Evolutionary conservation across 2,888 invertebrate genomes (phyloP).

Genomic region (Gasteruption jaculator): DNA sequence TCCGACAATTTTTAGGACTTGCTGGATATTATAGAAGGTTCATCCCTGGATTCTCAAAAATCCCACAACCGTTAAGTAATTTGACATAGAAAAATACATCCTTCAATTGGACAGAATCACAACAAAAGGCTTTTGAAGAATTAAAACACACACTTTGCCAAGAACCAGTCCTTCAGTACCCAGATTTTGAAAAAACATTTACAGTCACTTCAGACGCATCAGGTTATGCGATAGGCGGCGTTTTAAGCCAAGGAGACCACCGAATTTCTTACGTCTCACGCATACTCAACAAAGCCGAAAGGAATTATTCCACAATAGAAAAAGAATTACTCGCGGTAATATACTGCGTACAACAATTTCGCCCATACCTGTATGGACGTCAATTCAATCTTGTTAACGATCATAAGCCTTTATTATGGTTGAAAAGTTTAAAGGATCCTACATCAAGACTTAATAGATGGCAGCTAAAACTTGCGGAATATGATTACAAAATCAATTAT

Average conservation of each 20-base stretch:
- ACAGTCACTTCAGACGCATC: not conserved
- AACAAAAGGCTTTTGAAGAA: not conserved
- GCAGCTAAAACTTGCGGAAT: no score
- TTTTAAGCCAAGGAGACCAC: not conserved
- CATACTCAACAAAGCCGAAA: not conserved
- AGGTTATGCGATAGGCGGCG: not conserved
- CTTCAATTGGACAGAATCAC: not conserved
- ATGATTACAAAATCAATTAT: no score
- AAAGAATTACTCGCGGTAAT: not conserved
- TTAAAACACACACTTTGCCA: not conserved
- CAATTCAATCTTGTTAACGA: no score
- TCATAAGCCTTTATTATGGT: no score
- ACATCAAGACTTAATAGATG: no score
- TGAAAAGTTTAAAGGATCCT: no score
- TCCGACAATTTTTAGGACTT: no score
- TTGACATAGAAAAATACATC: not conserved
- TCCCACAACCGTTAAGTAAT: not conserved
- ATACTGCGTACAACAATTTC: no score
- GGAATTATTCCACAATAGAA: not conserved
- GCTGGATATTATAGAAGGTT: no score
- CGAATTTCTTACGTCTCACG: not conserved
- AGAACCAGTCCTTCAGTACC: constrained; percentile 1
- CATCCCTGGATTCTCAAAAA: constrained; percentile 26
- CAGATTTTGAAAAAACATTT: not conserved
- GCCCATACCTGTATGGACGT: no score